These are phyloP conservation scores for Stenchaetothrips biformis DNA, from an alignment of 2,888 invertebrate species.

Conservation along the genomic window DNA sequence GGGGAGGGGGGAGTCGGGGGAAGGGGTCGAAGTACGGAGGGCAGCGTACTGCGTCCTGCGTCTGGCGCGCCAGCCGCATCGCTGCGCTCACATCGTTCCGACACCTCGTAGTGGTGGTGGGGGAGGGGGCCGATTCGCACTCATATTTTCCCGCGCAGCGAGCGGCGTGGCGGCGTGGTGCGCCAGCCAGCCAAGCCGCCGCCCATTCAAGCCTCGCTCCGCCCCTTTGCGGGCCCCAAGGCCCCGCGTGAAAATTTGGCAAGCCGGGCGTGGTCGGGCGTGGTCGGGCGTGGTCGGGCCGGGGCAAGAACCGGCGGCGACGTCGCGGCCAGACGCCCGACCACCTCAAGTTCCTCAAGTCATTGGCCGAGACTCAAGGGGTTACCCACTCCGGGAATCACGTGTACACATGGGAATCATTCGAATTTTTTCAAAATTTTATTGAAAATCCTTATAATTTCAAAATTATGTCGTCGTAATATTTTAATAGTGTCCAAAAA, in stretches of 20 bases:
- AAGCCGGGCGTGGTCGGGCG: neutral
- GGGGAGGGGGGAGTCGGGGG: no score
- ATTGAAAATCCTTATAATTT: no score
- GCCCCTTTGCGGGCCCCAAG: neutral
- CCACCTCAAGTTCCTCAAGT: no score
- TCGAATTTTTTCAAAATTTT: no score
- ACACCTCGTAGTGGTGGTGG: neutral
- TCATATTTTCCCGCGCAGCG: slow-evolving; percentile 6
- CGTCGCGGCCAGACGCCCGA: no score
- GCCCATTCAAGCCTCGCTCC: neutral
- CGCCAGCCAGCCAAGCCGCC: neutral
- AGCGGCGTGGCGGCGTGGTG: neutral
- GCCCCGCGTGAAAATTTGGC: neutral
- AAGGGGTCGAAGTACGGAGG: slow-evolving; percentile 19
- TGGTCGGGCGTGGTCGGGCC: neutral
- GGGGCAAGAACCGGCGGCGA: no score
- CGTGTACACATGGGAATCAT: no score
- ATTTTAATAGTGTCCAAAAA: no score
- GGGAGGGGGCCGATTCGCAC: neutral
- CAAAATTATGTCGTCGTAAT: no score
- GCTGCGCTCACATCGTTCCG: neutral
- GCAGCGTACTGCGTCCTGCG: neutral
- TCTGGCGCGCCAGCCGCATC: neutral
- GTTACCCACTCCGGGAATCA: no score
- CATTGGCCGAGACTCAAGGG: neutral